Percentiles rank a stretch among this genome's conserved stretches.
Conservation (phyloP, 2,113 vertebrate species). For the Orientallactaga bullata region DNA sequence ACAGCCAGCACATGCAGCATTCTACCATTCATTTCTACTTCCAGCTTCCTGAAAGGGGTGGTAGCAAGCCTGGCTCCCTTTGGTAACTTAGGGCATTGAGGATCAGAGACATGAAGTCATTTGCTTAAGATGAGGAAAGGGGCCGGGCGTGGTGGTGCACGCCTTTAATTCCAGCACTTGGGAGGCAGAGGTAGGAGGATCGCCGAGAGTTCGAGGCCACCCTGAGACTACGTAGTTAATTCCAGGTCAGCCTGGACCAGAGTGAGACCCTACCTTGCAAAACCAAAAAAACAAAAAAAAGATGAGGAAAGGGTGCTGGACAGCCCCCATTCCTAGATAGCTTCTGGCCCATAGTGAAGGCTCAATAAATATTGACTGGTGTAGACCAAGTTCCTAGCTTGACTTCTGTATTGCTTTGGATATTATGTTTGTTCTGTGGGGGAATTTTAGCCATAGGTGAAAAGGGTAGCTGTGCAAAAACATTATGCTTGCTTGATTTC, state of each 20-base stretch:
- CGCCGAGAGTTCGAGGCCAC: no score
- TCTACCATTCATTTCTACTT: no score
- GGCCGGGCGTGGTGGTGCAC: no score
- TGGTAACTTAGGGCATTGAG: neutral
- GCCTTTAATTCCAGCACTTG: no score
- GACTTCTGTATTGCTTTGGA: neutral
- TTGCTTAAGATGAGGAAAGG: neutral
- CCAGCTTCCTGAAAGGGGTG: neutral
- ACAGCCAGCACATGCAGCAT: rapidly evolving
- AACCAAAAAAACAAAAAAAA: no score
- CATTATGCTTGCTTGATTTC: conserved; percentile 63
- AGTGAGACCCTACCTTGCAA: no score
- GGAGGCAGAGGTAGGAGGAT: no score
- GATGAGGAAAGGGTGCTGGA: no score
- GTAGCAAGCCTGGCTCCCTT: neutral
- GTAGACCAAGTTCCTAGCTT: neutral
- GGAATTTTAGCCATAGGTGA: conserved; percentile 15
- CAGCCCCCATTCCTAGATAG: neutral
- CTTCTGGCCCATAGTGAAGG: neutral
- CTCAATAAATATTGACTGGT: neutral
- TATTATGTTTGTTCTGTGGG: neutral
- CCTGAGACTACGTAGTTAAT: no score
- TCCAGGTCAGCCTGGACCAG: no score
- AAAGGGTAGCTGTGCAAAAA: conserved; percentile 50
- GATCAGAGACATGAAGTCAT: neutral